phyloP scores from a whole-genome alignment of 53 echinoderm and acorn worm species.

The Crossaster papposus region DNA sequence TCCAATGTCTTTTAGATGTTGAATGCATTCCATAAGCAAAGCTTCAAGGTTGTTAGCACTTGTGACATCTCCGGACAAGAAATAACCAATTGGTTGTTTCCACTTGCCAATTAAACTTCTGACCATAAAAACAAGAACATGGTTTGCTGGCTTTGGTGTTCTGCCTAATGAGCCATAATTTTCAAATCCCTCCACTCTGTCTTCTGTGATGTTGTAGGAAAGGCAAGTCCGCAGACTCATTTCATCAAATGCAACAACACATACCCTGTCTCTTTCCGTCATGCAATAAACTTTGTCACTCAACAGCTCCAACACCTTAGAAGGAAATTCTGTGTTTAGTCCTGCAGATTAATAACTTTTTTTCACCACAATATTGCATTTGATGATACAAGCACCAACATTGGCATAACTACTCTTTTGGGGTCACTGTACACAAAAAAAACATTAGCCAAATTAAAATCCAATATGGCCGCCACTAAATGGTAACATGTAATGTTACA shows the following conservation, averaged over 20 bases:
- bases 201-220: slow-evolving; percentile 53
- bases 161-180: slow-evolving; percentile 63
- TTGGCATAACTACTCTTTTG: no score
- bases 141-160: slow-evolving; percentile 54
- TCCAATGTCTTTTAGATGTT: slow-evolving; percentile 46
- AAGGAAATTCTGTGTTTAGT: slow-evolving; percentile 62
- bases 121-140: slow-evolving; percentile 67
- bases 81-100: slow-evolving; percentile 61
- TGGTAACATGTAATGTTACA: no score
- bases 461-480: no score
- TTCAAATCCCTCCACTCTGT: slow-evolving; percentile 66
- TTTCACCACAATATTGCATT: no score
- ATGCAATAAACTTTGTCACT: slow-evolving; percentile 53
- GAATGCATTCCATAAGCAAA: slow-evolving; percentile 30
- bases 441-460: no score
- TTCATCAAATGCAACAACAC: slow-evolving; percentile 64
- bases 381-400: no score
- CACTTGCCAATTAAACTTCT: slow-evolving; percentile 51
- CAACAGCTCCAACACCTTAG: slow-evolving; percentile 21
- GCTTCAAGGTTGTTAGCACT: background rate
- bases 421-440: no score
- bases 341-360: no score
- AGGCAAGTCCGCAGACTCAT: slow-evolving; percentile 55
- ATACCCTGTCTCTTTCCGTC: slow-evolving; percentile 46
- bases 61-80: slow-evolving; percentile 41